These are phyloP conservation scores for Zaprionus taronus DNA, from an alignment of 1,140 invertebrate genomes.

Conservation along the genomic window DNA sequence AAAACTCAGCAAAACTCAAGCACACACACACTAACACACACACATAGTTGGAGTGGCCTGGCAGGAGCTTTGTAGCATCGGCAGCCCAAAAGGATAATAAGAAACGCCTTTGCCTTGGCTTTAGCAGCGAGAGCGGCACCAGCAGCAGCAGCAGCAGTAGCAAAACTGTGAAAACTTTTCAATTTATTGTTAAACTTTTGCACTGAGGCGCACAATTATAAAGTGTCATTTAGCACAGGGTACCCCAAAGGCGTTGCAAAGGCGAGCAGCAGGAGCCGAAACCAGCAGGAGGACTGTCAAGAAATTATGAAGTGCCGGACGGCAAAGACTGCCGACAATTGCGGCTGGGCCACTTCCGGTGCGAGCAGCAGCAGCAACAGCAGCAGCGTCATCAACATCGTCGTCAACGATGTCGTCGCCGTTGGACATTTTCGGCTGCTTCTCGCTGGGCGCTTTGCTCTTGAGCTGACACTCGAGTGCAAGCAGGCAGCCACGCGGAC, in stretches of 20 bases:
- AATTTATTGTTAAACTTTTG: conserved; percentile 83
- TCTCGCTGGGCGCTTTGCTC: conserved; percentile 1
- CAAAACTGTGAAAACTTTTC: conserved; percentile 77
- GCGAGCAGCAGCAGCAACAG: conserved; percentile 20
- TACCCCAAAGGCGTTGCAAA: conserved; percentile 47
- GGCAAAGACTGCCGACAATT: conserved; percentile 68
- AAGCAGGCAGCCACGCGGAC: conserved; percentile 38
- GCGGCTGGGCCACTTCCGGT: conserved; percentile 80
- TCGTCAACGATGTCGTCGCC: conserved; percentile 55
- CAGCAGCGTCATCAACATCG: conserved; percentile 53
- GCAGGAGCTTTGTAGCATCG: conserved; percentile 42
- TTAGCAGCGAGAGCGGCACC: conserved; percentile 43
- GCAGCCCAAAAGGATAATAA: conserved; percentile 76
- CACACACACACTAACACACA: conserved; percentile 44
- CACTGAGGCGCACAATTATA: conserved; percentile 82
- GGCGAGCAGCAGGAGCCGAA: conserved; percentile 7
- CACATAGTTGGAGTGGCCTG: conserved; percentile 26
- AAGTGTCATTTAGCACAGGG: conserved; percentile 78
- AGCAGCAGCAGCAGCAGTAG: conserved; percentile 34
- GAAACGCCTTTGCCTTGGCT: conserved; percentile 72
- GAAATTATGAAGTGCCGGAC: conserved; percentile 79
- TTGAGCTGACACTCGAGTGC: conserved; percentile 2
- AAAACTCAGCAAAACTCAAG: conserved; percentile 69
- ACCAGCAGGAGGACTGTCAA: conserved; percentile 57
- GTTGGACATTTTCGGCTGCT: conserved; percentile 68